Evolutionary conservation across 35 echinoderm and acorn worm genomes (phyloP).

Genomic region (Heliocidaris tuberculata): DNA sequence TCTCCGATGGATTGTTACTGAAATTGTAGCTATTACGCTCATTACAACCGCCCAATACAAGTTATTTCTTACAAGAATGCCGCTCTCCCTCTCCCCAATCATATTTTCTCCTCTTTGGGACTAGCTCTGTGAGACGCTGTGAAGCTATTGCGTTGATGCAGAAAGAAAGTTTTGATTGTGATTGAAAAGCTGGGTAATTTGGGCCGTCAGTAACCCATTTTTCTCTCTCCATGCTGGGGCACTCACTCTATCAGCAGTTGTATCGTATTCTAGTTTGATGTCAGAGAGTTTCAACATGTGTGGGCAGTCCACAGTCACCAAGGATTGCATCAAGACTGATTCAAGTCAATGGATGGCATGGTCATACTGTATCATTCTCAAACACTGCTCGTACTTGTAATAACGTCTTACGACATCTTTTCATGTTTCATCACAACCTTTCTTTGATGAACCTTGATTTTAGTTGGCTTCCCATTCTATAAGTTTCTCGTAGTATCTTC

Average conservation of each 20-base stretch:
- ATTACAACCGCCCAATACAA: neutral
- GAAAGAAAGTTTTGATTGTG: constrained; percentile 40
- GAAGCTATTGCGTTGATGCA: constrained; percentile 32
- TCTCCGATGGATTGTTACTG: constrained; percentile 19
- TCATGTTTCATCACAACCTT: neutral
- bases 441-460: neutral
- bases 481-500: no score
- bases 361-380: neutral
- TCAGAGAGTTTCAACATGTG: neutral
- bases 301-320: constrained; percentile 3
- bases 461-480: no score
- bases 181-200: constrained; percentile 22
- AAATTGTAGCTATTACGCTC: constrained; percentile 36
- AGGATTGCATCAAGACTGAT: neutral
- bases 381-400: neutral
- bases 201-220: neutral
- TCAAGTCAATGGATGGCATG: neutral
- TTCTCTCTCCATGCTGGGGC: constrained; percentile 9
- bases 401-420: neutral
- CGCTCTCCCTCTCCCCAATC: neutral
- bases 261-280: constrained; percentile 21
- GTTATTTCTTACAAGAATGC: constrained; percentile 29
- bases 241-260: neutral
- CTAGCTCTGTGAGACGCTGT: neutral
- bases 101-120: neutral